phyloP scores from a whole-genome alignment of 92 coral and sea anemone species.

The Heteractis magnifica region DNA sequence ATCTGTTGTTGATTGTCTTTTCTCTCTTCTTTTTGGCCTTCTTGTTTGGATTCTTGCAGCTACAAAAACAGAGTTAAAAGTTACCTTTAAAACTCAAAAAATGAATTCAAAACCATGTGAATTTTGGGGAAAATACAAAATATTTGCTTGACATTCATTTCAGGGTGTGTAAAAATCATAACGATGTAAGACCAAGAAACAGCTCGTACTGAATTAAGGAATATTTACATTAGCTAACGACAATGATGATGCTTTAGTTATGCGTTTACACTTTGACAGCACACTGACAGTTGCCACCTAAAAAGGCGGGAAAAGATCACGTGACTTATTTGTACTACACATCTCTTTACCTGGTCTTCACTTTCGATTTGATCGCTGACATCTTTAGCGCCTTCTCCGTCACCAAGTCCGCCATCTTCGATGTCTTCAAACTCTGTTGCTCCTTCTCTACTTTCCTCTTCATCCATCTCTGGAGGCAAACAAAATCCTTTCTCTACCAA shows the following conservation, averaged over 20 bases:
- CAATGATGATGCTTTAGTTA: too few species aligned
- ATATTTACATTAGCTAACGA: too few species aligned
- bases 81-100: too few species aligned
- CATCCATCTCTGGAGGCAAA: slow-evolving; percentile 90
- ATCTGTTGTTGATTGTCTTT: slow-evolving; percentile 68
- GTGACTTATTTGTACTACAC: neutral
- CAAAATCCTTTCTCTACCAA: slow-evolving; percentile 88
- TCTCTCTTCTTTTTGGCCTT: slow-evolving; percentile 69
- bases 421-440: slow-evolving; percentile 89
- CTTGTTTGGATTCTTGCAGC: slow-evolving; percentile 77
- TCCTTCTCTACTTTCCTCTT: slow-evolving; percentile 84
- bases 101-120: too few species aligned
- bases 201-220: too few species aligned
- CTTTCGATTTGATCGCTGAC: slow-evolving; percentile 96
- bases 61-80: slow-evolving; percentile 7
- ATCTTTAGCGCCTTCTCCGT: slow-evolving; percentile 96
- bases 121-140: too few species aligned
- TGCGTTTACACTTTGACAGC: too few species aligned
- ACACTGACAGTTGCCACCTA: too few species aligned
- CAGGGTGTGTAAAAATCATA: too few species aligned
- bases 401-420: slow-evolving; percentile 94
- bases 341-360: slow-evolving; percentile 77
- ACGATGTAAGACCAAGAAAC: too few species aligned
- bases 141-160: too few species aligned
- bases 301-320: neutral